These are phyloP conservation scores for Euura saliciscinereae DNA, from an alignment of 1,140 invertebrate genomes.

Conservation along the genomic window DNA sequence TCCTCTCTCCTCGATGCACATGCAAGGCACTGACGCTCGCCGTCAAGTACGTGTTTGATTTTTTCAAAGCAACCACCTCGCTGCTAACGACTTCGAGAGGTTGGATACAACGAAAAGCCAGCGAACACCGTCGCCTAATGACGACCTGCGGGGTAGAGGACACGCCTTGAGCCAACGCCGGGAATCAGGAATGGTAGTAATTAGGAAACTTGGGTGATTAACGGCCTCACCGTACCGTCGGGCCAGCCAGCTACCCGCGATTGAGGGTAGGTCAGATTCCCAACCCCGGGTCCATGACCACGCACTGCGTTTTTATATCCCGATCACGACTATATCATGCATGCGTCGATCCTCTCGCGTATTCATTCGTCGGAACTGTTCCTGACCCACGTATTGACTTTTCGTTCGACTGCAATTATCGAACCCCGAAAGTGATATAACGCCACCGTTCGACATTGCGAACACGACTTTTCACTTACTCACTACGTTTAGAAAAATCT, in stretches of 20 bases:
- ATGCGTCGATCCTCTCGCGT: too few relatives aligned
- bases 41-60: not conserved
- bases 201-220: conserved; percentile 39
- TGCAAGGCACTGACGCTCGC: too few relatives aligned
- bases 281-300: not conserved
- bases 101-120: conserved; percentile 7
- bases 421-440: too few relatives aligned
- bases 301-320: not conserved
- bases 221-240: conserved; percentile 24
- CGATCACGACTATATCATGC: not conserved
- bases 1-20: too few relatives aligned
- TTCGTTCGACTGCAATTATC: too few relatives aligned
- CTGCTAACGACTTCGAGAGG: conserved; percentile 6
- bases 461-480: too few relatives aligned
- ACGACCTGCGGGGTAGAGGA: conserved; percentile 3
- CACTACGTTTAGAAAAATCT: too few relatives aligned
- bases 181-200: conserved; percentile 29
- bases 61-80: not conserved
- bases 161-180: conserved; percentile 1
- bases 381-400: too few relatives aligned
- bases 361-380: too few relatives aligned
- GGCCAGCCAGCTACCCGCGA: conserved; percentile 1
- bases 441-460: too few relatives aligned
- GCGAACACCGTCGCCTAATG: conserved; percentile 1
- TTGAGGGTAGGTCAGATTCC: conserved; percentile 6